Evolutionary conservation across 2,797 vertebrate species (phyloP), one percentile per base, ranked within the genome.

Genomic region (Tenualosa thibaudeaui): DNA sequence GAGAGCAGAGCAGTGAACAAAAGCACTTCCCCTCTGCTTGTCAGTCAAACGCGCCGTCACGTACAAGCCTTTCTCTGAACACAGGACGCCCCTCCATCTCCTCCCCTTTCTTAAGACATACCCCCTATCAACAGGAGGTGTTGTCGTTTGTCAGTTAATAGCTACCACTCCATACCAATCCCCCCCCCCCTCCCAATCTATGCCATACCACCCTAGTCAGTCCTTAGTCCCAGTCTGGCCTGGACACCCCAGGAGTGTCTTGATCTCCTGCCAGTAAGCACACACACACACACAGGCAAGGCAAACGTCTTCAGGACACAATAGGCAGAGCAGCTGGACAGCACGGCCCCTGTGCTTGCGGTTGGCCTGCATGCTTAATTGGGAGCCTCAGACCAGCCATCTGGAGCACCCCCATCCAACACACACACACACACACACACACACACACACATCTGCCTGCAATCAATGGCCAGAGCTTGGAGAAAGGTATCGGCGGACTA

Each of bases 71-170:
- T 68, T n/a, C 82, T 56, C 10, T 50, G 26, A 60, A 58, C 78
- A 37, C 78, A 82, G 26, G 81, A 51, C 81, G 75, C 46, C 81
- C 85, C 62, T 56, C 26, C 58, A 75, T 56, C 81, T 82, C 53
- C 85, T 85, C 78, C 84, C 54, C 13, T 87, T 89, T 92, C 91
- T 91, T 31, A 78, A 83, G 83, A 84, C 56, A 17, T 81, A 91
- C 71, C 92, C 88, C 89, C n/a, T 84, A 90, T 90, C 92, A 94
- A 94, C 94, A 94, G 94, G 92, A 94, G 93, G 92, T 92, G 90
- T 87, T 91, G 90, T 90, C 53, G 78, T 90, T 93, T 91, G 91
- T 94, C 93, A 94, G 94, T 94, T 92, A 92, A 89, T 91, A 87
- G 83, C 89, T 12, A 82, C 89, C 81, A 54, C 81, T 0, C 40